Evolutionary conservation across 2,888 invertebrate genomes (phyloP), one percentile per base, ranked within the genome.

Genomic region (Lithophane socia): DNA sequence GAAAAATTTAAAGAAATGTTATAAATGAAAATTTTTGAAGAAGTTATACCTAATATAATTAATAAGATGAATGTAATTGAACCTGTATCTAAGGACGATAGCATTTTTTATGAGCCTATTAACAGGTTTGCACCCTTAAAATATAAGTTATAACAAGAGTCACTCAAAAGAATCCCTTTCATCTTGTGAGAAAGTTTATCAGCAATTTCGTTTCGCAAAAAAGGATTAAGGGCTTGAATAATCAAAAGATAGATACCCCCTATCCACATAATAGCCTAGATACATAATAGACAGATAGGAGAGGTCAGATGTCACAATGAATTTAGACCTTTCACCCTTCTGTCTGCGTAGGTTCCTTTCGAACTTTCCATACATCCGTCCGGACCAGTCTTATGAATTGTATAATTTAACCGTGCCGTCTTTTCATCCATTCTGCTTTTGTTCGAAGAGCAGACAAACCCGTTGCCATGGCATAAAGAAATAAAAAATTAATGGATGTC

Each of bases 351-450:
- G 86, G 86, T 82, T 88, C 87, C 88, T 85, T 88, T 89, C 86
- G 82, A 86, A 85, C 85, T 87, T 87, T 91, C 88, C 90, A 90
- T 89, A 91, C 91, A 92, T 90, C 90, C 92, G 92, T 91, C 91
- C 88, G 90, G 93, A 93, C 94, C 91, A 87, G 93, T 93, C 92
- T 91, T 91, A 88, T 92, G 91, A 91, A 93, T 92, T 92, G 92
- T 92, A 92, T 93, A 93, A 94, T 93, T 94, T 92, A 94, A 94
- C 92, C 92, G 91, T 91, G 92, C 91, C 92, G 91, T 91, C 94
- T 94, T 95, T 95, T 95, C 93, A 92, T 92, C 92, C 93, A 95
- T 95, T 94, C 90, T 93, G 85, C 93, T 92, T 94, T 96, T 96
- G 94, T 95, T 89, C 91, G 86, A 85, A 86, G 91, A 93, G 94